phyloP scores from a whole-genome alignment of 2,888 invertebrate genomes.

The Spicauda simplicius region DNA sequence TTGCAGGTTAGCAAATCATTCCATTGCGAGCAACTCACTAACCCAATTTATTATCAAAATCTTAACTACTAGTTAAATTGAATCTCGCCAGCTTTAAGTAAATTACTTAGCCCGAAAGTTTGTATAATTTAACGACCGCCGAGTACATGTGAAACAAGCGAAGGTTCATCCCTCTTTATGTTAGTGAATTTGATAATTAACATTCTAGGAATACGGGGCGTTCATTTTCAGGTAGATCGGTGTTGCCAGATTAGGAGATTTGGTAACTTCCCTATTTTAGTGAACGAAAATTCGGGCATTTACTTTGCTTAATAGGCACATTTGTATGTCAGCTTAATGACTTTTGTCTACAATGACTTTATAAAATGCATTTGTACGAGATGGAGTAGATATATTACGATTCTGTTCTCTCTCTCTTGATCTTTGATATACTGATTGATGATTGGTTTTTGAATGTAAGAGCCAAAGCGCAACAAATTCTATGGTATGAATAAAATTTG shows the following conservation, averaged over 20 bases:
- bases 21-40: slow-evolving; percentile 20
- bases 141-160: slow-evolving; percentile 35
- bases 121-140: slow-evolving; percentile 36
- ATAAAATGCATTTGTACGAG: too few relatives aligned
- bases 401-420: too few relatives aligned
- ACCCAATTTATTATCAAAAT: slow-evolving; percentile 35
- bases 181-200: slow-evolving; percentile 37
- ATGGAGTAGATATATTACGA: too few relatives aligned
- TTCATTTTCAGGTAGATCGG: slow-evolving; percentile 27
- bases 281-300: slow-evolving; percentile 26
- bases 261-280: slow-evolving; percentile 9
- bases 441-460: too few relatives aligned
- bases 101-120: slow-evolving; percentile 37
- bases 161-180: slow-evolving; percentile 37
- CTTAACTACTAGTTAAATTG: slow-evolving; percentile 36
- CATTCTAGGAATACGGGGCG: slow-evolving; percentile 33
- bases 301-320: background rate
- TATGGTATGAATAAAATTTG: too few relatives aligned
- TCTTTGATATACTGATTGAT: too few relatives aligned
- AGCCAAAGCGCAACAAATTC: too few relatives aligned
- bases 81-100: slow-evolving; percentile 35
- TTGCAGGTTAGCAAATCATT: slow-evolving; percentile 29
- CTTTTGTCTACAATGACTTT: too few relatives aligned
- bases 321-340: background rate
- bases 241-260: slow-evolving; percentile 24